A percentile compares a stretch with the other conserved stretches of the same genome.
Evolutionary conservation across 1,140 invertebrate genomes (phyloP).

Genomic region (Paraescarpia echinospica): DNA sequence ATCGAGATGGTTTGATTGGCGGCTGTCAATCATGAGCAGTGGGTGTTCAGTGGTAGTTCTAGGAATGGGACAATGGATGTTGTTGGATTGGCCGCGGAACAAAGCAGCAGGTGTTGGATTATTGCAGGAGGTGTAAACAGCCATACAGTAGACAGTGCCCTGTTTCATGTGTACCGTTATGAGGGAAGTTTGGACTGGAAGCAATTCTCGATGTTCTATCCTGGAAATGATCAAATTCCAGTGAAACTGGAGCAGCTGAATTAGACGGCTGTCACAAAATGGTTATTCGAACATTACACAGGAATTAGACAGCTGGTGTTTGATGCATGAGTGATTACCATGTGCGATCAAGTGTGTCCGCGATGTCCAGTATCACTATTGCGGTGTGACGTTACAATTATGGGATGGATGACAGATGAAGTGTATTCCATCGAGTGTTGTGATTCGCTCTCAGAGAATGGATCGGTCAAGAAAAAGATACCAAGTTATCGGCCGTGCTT

Average conservation of each 20-base stretch:
- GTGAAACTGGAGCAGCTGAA: neutral
- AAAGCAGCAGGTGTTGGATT: neutral
- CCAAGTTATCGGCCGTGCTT: neutral
- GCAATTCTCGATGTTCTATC: neutral
- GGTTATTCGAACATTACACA: neutral
- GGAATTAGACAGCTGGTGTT: neutral
- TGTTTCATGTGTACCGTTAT: neutral
- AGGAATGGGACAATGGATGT: neutral
- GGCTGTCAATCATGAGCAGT: neutral
- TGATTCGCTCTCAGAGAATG: too few species aligned
- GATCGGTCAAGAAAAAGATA: neutral
- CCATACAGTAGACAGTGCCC: neutral
- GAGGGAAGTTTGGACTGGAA: neutral
- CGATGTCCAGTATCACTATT: neutral
- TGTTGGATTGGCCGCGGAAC: neutral
- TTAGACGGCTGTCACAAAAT: neutral
- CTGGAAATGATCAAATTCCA: neutral
- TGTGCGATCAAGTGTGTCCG: neutral
- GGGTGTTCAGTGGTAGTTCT: neutral
- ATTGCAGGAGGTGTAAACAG: neutral
- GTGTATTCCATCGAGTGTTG: too few species aligned
- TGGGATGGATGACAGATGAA: neutral
- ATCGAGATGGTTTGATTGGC: neutral
- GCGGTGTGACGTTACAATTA: neutral
- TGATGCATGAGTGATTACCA: neutral